Evolutionary conservation across 2,888 invertebrate genomes (phyloP), one percentile per base, ranked within the genome.

Genomic region (Neoscelio sp.): DNA sequence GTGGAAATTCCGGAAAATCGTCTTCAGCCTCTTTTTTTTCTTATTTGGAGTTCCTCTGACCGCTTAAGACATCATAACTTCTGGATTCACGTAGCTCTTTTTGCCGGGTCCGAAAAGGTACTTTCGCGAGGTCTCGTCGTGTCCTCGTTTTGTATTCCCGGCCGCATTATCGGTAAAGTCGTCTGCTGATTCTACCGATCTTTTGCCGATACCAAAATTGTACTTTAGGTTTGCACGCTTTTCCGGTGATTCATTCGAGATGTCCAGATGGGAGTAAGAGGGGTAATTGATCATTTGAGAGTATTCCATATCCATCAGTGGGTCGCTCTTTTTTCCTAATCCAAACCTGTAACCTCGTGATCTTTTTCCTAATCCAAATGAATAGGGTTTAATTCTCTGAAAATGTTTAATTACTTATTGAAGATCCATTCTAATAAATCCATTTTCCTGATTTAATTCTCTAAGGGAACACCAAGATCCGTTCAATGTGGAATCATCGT

Each of bases 351-450:
- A 93, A 78, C 83, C 82, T 35, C 82, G 87, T 77, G 92, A 91
- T 7, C 95, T 92, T 82, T 95, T 93, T 0, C 95, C 95, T n/a
- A 95, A 91, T 0, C 95, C 95, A 85, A 95, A 95, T 18, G 94
- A 93, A 90, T 94, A 95, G 0, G 93, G 93, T 17, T 93, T 92
- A 20, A 92, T 92, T 65, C 94, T 92, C 89, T 95, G 84, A 2
- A 80, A 82, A 77, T 58, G 12, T 18, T 30, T 7, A 20, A 8
- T 12, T 1, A n/a, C n/a, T n/a, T n/a, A n/a, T n/a, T n/a, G n/a
- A n/a, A n/a, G n/a, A n/a, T n/a, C n/a, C n/a, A n/a, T 38, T 23
- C 6, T 23, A 23, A 23, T 6, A 23, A n/a, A 28, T 6, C 13
- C 7, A 18, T 7, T 35, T 33, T n/a, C 5, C 4, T 20, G 10